These are phyloP conservation scores for Parochlus steinenii DNA, from an alignment of 2,888 invertebrate genomes.

Conservation along the genomic window DNA sequence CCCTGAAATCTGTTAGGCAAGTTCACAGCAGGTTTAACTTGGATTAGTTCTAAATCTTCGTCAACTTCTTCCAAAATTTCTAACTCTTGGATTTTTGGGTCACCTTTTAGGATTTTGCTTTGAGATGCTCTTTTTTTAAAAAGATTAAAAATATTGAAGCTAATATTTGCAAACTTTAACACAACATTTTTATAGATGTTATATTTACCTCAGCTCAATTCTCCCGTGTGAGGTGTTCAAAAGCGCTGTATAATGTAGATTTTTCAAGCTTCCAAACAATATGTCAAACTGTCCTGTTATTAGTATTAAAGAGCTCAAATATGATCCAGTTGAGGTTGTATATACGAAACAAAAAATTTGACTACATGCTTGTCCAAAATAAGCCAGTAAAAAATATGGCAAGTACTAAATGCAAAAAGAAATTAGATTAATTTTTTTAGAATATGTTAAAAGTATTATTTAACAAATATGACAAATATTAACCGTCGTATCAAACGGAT, in stretches of 20 bases:
- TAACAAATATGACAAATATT: constrained; percentile 2
- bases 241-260: constrained; percentile 14
- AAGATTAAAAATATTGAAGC: background rate
- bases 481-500: constrained; percentile 24
- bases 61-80: constrained; percentile 1
- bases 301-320: constrained; percentile 12
- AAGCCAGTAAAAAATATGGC: too few relatives aligned
- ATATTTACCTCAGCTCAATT: constrained; percentile 4
- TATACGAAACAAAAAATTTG: background rate
- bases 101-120: background rate
- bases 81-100: background rate
- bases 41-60: too few relatives aligned
- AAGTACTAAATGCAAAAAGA: constrained; percentile 9
- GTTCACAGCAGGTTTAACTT: too few relatives aligned
- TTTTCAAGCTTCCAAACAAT: constrained; percentile 17
- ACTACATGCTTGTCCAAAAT: too few relatives aligned
- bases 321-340: background rate
- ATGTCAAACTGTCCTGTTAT: constrained; percentile 17
- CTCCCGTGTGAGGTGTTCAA: background rate
- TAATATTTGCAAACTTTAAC: background rate
- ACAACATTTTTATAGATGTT: background rate
- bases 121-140: background rate
- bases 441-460: background rate
- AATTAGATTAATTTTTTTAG: background rate
- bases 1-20: too few relatives aligned